phyloP scores from a whole-genome alignment of 2,888 invertebrate species.

The Drosophila neotestacea region DNA sequence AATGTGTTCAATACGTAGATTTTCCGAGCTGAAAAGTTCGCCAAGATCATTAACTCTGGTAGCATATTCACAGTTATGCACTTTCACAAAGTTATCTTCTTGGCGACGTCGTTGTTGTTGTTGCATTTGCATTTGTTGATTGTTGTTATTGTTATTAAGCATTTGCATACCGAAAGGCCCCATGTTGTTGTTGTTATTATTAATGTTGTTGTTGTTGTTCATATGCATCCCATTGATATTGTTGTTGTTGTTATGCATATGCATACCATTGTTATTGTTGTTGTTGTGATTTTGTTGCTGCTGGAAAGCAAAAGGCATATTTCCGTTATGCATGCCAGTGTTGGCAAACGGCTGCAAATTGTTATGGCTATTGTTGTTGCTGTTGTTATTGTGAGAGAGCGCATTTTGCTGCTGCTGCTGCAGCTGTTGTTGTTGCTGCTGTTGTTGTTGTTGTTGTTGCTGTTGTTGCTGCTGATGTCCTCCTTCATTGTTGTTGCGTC shows the following conservation, averaged over 20 bases:
- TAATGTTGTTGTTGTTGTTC: constrained; percentile 28
- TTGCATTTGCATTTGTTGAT: constrained; percentile 10
- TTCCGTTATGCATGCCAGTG: constrained; percentile 26
- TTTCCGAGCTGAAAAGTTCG: constrained; percentile 92
- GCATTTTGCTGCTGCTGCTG: constrained; percentile 18
- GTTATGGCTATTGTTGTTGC: constrained; percentile 27
- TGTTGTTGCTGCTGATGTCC: constrained; percentile 37
- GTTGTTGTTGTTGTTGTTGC: constrained; percentile 36
- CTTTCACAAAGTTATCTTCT: constrained; percentile 88
- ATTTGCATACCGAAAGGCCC: constrained; percentile 34
- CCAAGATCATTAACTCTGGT: constrained; percentile 92
- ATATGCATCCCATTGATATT: constrained; percentile 27
- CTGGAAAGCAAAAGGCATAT: constrained; percentile 42
- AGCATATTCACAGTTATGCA: constrained; percentile 91
- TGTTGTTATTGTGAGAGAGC: constrained; percentile 12
- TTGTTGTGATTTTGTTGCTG: constrained; percentile 28
- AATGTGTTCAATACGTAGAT: constrained; percentile 91
- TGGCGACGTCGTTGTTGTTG: constrained; percentile 25
- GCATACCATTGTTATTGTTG: constrained; percentile 6
- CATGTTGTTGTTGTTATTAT: constrained; percentile 30
- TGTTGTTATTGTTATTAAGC: constrained; percentile 31
- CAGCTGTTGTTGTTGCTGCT: constrained; percentile 26
- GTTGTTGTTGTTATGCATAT: constrained; percentile 13
- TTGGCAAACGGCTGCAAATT: constrained; percentile 31
- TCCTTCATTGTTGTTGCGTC: constrained; percentile 43